Evolutionary conservation across 2,113 vertebrate genomes (phyloP), one percentile per base, ranked within the genome.

Genomic region (Tachysurus fulvidraco): DNA sequence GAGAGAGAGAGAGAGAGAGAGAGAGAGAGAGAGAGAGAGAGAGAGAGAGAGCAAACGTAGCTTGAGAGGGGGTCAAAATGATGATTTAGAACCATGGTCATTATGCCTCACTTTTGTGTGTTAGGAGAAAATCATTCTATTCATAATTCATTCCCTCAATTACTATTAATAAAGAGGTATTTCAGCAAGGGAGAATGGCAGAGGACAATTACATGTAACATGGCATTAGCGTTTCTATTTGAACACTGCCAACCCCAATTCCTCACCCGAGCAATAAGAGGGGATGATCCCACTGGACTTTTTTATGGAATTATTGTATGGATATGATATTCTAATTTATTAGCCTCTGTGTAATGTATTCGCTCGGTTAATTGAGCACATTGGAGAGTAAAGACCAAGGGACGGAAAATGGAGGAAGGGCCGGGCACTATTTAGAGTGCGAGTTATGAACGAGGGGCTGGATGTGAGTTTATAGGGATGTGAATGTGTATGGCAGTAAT

Each of bases 91-190:
- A 97, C 98, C 97, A 97, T 95, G 96, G 96, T 96, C 96, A 97
- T 99, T 97, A 98, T 93, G 95, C 96, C 94, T 95, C 96, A 96
- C 97, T 97, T 97, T 96, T 96, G 94, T 94, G 95, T 96, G 95
- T 96, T 95, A 96, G 94, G 95, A 95, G 96, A 96, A 97, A 97
- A 97, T 97, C 95, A 93, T 95, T 96, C 96, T 97, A 99, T 99
- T 98, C 96, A 99, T 99, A 99, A 99, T 99, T 99, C 98, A 99
- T 99, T 97, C 94, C 96, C 96, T 98, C 98, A 98, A 99, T 99
- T 99, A 99, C 97, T 98, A 97, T 98, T 98, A 99, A 99, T 99
- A 98, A 99, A 99, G 98, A 97, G 96, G 96, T 97, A 96, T 97
- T 97, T 96, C 96, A 96, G 96, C 94, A 94, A 93, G 96, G 95